Conservation (phyloP, 2,888 invertebrate species). For the Sturmia bella region DNA sequence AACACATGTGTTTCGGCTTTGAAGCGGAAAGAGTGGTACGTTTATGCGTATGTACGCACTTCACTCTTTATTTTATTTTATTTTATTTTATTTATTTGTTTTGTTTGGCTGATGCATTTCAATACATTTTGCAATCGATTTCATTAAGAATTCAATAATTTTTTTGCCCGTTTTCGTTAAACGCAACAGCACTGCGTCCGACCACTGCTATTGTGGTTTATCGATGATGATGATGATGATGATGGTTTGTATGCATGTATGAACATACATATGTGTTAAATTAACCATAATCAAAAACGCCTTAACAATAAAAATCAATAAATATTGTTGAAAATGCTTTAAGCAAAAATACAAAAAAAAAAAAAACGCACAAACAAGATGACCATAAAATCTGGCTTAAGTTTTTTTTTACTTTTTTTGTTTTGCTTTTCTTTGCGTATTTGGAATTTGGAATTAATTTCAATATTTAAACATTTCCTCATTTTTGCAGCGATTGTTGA, state of each 20-base stretch:
- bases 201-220: conserved; percentile 29
- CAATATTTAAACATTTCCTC: conserved; percentile 64
- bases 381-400: background rate
- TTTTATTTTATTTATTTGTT: background rate
- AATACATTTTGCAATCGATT: conserved; percentile 65
- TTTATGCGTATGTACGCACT: conserved; percentile 27
- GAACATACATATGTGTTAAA: conserved; percentile 42
- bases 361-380: background rate
- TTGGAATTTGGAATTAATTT: conserved; percentile 60
- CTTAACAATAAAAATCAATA: conserved; percentile 50
- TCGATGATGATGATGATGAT: background rate
- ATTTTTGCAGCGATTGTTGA: conserved; percentile 49
- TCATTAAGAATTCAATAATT: conserved; percentile 67
- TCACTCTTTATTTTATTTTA: background rate
- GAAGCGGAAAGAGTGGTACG: conserved; percentile 55
- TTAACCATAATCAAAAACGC: conserved; percentile 62
- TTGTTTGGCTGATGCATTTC: conserved; percentile 50
- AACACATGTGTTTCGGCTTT: conserved; percentile 6
- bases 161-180: conserved; percentile 9
- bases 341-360: background rate
- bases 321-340: conserved; percentile 23
- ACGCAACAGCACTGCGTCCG: background rate
- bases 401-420: conserved; percentile 46
- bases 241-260: background rate
- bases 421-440: background rate